A percentile compares a stretch with the other conserved stretches of the same genome.
These are phyloP conservation scores for Drosophila simulans DNA, from an alignment of 1,140 invertebrate genomes.

Conservation along the genomic window DNA sequence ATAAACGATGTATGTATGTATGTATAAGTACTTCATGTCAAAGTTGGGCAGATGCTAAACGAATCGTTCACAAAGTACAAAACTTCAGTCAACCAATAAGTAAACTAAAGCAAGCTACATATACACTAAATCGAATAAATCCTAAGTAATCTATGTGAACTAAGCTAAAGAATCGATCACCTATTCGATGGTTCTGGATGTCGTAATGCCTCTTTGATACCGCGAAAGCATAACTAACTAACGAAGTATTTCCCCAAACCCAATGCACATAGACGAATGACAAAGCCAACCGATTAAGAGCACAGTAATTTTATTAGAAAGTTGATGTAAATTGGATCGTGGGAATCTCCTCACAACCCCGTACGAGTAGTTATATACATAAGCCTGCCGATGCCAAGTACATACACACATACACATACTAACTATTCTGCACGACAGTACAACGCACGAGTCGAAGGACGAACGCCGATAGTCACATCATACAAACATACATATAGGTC, in stretches of 20 bases:
- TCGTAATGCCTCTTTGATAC: constrained; percentile 35
- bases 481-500: constrained; percentile 22
- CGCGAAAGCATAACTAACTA: constrained; percentile 24
- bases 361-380: constrained; percentile 42
- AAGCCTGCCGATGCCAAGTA: constrained; percentile 53
- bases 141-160: constrained; percentile 53
- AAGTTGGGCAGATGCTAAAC: constrained; percentile 59
- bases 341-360: constrained; percentile 31
- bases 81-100: constrained; percentile 60
- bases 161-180: constrained; percentile 15
- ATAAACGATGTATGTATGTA: constrained; percentile 33
- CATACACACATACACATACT: constrained; percentile 1
- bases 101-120: constrained; percentile 46
- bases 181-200: constrained; percentile 34
- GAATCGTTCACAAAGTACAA: constrained; percentile 77
- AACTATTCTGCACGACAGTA: constrained; percentile 42
- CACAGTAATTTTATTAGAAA: constrained; percentile 50
- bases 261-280: constrained; percentile 51
- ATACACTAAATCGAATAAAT: constrained; percentile 50
- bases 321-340: constrained; percentile 34
- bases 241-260: constrained; percentile 31
- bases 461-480: constrained; percentile 29
- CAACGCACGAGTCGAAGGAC: constrained; percentile 26
- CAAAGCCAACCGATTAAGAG: constrained; percentile 45
- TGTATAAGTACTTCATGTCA: constrained; percentile 55